These are phyloP conservation scores for Physella acuta DNA, from an alignment of 1,140 invertebrate species.

Conservation along the genomic window DNA sequence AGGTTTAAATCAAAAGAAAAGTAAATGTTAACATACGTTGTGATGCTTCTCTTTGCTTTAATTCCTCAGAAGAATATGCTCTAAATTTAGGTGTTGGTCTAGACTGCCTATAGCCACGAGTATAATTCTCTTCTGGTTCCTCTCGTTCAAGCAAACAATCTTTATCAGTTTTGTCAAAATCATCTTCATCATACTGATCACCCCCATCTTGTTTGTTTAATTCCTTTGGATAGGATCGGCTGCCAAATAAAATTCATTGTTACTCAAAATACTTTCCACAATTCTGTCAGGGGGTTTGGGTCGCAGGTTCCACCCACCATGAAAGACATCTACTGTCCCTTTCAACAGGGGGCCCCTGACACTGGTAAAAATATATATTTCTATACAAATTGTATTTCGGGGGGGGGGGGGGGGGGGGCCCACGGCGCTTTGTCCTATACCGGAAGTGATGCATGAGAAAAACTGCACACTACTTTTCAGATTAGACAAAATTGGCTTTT, in stretches of 20 bases:
- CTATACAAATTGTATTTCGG: not conserved
- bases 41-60: slow-evolving; percentile 25
- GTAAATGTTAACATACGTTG: slow-evolving; percentile 9
- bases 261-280: not conserved
- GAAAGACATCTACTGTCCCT: too few relatives aligned
- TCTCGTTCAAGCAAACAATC: slow-evolving; percentile 7
- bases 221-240: slow-evolving; percentile 16
- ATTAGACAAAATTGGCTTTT: too few relatives aligned
- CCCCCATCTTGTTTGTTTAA: slow-evolving; percentile 18
- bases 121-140: not conserved
- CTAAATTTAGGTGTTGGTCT: slow-evolving; percentile 29
- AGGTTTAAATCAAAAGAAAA: not conserved
- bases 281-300: too few relatives aligned
- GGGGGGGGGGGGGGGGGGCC: too few relatives aligned
- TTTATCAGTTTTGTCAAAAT: slow-evolving; percentile 22
- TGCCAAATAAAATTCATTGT: not conserved
- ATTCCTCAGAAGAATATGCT: slow-evolving; percentile 30
- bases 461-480: too few relatives aligned
- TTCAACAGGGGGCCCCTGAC: not conserved
- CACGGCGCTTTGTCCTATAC: too few relatives aligned
- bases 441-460: too few relatives aligned
- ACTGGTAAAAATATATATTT: too few relatives aligned
- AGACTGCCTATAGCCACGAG: slow-evolving; percentile 9
- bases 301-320: too few relatives aligned
- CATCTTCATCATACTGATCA: slow-evolving; percentile 18